phyloP scores from a whole-genome alignment of 2,113 vertebrate genomes.

The Otolemur garnettii region DNA sequence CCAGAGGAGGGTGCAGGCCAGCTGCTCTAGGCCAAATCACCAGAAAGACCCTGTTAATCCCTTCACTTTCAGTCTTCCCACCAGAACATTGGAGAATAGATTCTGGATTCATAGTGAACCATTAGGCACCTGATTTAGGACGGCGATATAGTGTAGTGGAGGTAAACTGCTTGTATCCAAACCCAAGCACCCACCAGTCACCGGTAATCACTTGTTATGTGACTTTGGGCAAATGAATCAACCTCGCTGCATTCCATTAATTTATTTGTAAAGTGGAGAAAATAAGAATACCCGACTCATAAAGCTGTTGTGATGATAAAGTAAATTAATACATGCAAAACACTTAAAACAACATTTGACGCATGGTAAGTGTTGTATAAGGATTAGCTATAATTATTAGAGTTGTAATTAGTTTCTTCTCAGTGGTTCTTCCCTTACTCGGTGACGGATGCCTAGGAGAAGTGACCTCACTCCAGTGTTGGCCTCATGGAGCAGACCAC shows the following conservation, averaged over 20 bases:
- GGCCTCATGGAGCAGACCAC: background rate
- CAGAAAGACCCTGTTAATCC: background rate
- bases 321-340: background rate
- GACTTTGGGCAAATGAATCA: background rate
- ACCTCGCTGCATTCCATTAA: background rate
- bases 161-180: background rate
- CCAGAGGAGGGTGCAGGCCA: background rate
- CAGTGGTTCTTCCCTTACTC: background rate
- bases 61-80: background rate
- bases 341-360: conserved; percentile 9
- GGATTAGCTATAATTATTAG: background rate
- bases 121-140: background rate
- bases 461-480: background rate
- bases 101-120: background rate
- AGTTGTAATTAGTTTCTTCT: background rate
- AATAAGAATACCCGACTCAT: background rate
- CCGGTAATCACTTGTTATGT: background rate
- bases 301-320: background rate
- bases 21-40: background rate
- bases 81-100: background rate
- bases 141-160: background rate
- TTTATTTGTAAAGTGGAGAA: conserved; percentile 1
- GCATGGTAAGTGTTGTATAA: background rate
- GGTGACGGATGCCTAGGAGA: background rate
- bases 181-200: background rate